A percentile compares a stretch with the other conserved stretches of the same genome.
phyloP scores from a whole-genome alignment of 1,140 invertebrate genomes.

The Anastrepha ludens region DNA sequence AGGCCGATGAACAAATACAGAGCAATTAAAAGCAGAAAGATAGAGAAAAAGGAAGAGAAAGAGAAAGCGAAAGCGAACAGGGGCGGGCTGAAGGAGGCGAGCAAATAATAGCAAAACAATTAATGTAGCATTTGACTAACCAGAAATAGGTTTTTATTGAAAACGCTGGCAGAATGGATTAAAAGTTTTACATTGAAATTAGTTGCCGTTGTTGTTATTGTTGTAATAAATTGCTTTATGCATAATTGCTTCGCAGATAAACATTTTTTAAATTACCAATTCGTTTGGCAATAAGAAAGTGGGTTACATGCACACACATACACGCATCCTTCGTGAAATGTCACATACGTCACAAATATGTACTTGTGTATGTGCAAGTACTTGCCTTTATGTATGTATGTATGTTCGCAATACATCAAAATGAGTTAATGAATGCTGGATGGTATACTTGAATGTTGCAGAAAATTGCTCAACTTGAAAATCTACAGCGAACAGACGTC shows the following conservation, averaged over 20 bases:
- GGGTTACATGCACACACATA: not conserved
- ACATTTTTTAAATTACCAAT: no score
- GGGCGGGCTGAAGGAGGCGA: not conserved
- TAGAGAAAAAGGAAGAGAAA: not conserved
- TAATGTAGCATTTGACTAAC: not conserved
- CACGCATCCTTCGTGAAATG: not conserved
- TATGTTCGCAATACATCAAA: not conserved
- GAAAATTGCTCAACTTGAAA: not conserved
- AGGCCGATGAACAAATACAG: constrained; percentile 3
- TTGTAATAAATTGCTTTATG: not conserved
- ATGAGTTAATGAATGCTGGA: not conserved
- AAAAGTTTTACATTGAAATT: not conserved
- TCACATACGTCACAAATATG: not conserved
- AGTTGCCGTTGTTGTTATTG: not conserved
- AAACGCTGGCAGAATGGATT: constrained; percentile 8
- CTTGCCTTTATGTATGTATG: not conserved
- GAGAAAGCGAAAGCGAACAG: not conserved
- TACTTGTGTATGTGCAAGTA: not conserved
- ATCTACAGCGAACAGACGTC: not conserved
- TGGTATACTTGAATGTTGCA: not conserved
- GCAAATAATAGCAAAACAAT: not conserved
- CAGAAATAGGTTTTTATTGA: not conserved
- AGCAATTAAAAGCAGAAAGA: not conserved
- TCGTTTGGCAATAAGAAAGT: not conserved
- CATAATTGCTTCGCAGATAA: not conserved